phyloP scores from a whole-genome alignment of 2,113 vertebrate genomes.

The Pygoscelis adeliae region DNA sequence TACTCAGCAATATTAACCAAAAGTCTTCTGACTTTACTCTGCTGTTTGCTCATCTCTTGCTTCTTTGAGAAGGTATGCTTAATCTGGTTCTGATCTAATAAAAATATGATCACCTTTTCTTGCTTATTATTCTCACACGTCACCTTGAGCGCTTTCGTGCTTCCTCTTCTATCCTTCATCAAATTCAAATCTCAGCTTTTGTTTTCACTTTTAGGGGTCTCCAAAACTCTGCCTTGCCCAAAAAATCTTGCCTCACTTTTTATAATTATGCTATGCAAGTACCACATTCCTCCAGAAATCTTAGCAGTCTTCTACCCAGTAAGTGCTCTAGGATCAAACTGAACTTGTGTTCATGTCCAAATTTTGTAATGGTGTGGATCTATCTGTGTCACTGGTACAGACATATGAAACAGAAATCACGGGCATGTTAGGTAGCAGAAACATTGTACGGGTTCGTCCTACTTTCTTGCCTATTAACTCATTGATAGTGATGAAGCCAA shows the following conservation, averaged over 20 bases:
- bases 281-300: neutral
- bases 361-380: neutral
- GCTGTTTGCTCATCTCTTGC: neutral
- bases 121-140: neutral
- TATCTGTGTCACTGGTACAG: neutral
- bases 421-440: neutral
- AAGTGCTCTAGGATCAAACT: neutral
- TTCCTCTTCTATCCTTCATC: neutral
- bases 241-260: neutral
- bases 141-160: neutral
- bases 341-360: neutral
- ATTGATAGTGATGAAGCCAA: neutral
- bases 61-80: neutral
- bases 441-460: rapidly evolving
- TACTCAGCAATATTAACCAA: neutral
- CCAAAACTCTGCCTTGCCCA: neutral
- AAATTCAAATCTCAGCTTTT: neutral
- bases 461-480: neutral
- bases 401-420: neutral
- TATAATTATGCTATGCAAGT: neutral
- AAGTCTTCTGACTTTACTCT: neutral
- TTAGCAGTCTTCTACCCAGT: neutral
- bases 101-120: neutral
- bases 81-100: neutral
- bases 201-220: neutral